Evolutionary conservation across 2,888 invertebrate genomes (phyloP), one percentile per base, ranked within the genome.

Genomic region (Melanophora roralis): DNA sequence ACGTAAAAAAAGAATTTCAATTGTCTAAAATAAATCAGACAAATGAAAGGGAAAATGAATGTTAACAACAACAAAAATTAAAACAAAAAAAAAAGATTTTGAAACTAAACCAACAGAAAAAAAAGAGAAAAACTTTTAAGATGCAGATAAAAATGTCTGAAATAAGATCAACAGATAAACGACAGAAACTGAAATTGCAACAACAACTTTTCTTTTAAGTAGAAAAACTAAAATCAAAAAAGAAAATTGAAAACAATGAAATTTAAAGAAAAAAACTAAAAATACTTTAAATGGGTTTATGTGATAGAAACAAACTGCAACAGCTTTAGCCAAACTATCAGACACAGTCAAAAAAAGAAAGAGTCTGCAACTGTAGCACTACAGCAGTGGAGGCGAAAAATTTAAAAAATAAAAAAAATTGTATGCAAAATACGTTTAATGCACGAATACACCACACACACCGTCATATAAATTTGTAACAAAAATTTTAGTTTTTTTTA

Each of bases 391-490:
- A 53, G 65, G 38, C 32, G 43, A 16, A 53, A 67, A 57, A 72
- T 43, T 11, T n/a, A n/a, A n/a, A n/a, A n/a, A n/a, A n/a, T n/a
- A n/a, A n/a, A n/a, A n/a, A n/a, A 64, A 75, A 72, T 57, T 72
- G 40, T 73, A 77, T 81, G 78, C 72, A 81, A 80, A 82, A 82
- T 82, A 69, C 76, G 75, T 82, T 83, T 76, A 84, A 82, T 84
- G 83, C 83, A 84, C 83, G 82, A 83, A 82, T 79, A 82, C 78
- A 79, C 78, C 62, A 43, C 62, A 82, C 78, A 82, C 78, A 79
- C 78, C 62, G 53, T 72, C 45, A n/a, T 36, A 77, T 53, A 76
- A 5, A 27, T 27, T 27, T 27, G 6, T 27, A 77, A 76, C 78
- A 75, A 79, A 75, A 80, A 80, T 64, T 43, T 80, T 74, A 83